Percentiles rank a stretch among this genome's conserved stretches.
These are phyloP conservation scores for Theocolax elegans DNA, from an alignment of 1,140 invertebrate genomes.

Conservation along the genomic window DNA sequence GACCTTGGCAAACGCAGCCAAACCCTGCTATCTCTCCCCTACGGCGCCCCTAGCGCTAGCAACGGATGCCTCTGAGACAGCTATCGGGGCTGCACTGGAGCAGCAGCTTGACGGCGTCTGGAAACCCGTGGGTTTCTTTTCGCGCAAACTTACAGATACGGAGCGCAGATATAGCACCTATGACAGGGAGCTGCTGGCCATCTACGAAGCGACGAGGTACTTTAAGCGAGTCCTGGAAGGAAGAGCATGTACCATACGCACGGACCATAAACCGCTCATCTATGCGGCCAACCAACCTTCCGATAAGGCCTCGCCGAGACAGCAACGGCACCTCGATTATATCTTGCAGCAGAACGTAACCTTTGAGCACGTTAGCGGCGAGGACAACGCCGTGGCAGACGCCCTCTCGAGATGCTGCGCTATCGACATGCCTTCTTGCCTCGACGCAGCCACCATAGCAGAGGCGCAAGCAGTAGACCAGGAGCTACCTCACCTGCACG, in stretches of 20 bases:
- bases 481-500: constrained; percentile 24
- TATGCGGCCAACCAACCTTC: no score
- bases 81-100: constrained; percentile 38
- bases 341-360: constrained; percentile 52
- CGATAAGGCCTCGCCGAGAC: no score
- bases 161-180: constrained; percentile 50
- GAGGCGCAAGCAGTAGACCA: constrained; percentile 31
- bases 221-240: constrained; percentile 50
- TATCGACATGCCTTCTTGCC: no score
- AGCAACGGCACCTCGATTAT: no score
- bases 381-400: no score
- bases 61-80: constrained; percentile 18
- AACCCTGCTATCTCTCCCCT: background rate
- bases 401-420: no score
- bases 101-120: constrained; percentile 28
- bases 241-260: constrained; percentile 40
- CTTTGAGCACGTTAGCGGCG: no score
- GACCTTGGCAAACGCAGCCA: background rate
- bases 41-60: background rate
- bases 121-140: constrained; percentile 41
- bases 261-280: no score
- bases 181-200: no score
- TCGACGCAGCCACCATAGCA: no score
- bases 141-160: constrained; percentile 30
- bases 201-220: constrained; percentile 50